Evolutionary conservation across 2,888 invertebrate genomes (phyloP), one percentile per base, ranked within the genome.

Genomic region (Ophonus ardosiacus): DNA sequence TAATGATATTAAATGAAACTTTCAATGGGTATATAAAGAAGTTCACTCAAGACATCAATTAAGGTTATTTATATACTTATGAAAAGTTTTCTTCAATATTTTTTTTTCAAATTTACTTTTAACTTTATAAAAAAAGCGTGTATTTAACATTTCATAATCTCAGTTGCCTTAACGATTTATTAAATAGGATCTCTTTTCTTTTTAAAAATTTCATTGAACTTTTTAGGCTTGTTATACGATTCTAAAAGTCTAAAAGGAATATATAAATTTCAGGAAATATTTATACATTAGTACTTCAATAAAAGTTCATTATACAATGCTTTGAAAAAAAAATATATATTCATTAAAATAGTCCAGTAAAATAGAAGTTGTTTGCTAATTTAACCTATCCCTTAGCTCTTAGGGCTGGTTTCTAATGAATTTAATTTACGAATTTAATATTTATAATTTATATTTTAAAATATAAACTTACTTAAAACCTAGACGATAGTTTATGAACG

Each of bases 141-240:
- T 59, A 15, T 59, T 61, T 18, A 63, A 63, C 63, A 18, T 63
- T 63, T 63, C 24, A 63, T 63, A 63, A 21, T 10, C 63, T 24
- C 6, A 21, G 24, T 63, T 21, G 7, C 24, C 21, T 63, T 63
- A 63, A 18, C 63, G 21, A 63, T 7, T 18, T 21, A 63, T 63
- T 63, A 21, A 24, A 63, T 63, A 10, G 18, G 8, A 2, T 63
- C 0, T 63, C 21, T 21, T 63, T 63, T 24, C 59, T 10, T 17
- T 63, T 1, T 21, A 24, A 2, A 13, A 51, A 63, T 63, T 63
- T 63, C 63, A 21, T 13, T 21, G 63, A 18, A 63, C 63, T 63
- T 63, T 21, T 63, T 6, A 61, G 7, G 59, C 17, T 61, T 61
- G 18, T 24, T 63, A 24, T 8, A 63, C 63, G 43, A 13, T 24